These are phyloP conservation scores for Prionailurus viverrinus DNA, from an alignment of 2,113 vertebrate genomes.

Conservation along the genomic window DNA sequence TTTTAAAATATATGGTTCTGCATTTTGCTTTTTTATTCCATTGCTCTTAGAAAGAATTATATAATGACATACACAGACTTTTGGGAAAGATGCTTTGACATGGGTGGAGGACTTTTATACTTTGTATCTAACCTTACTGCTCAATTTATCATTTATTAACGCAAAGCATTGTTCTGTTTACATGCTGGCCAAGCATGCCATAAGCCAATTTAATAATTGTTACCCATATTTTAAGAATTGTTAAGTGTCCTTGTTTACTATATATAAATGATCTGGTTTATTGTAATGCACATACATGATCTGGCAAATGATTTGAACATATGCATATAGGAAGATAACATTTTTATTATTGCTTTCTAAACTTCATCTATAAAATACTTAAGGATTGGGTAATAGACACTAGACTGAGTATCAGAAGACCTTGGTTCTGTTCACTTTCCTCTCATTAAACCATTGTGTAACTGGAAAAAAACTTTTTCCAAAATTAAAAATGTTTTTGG, in stretches of 20 bases:
- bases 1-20: not conserved
- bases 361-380: slow-evolving; percentile 44
- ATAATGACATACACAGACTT: not conserved
- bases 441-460: not conserved
- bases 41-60: slow-evolving; percentile 15
- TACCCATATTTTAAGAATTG: not conserved
- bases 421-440: slow-evolving; percentile 4
- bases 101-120: not conserved
- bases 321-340: not conserved
- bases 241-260: not conserved
- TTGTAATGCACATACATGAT: not conserved
- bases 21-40: slow-evolving; percentile 26
- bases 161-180: not conserved
- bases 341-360: slow-evolving; percentile 42
- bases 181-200: not conserved
- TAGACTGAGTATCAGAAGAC: not conserved
- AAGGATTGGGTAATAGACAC: not conserved
- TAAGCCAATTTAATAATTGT: not conserved
- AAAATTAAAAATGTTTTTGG: not conserved
- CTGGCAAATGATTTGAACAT: not conserved
- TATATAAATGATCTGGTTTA: not conserved
- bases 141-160: not conserved
- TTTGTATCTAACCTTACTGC: not conserved
- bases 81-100: not conserved
- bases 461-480: not conserved